phyloP scores from a whole-genome alignment of 2,888 invertebrate species.

The Noctua pronuba region DNA sequence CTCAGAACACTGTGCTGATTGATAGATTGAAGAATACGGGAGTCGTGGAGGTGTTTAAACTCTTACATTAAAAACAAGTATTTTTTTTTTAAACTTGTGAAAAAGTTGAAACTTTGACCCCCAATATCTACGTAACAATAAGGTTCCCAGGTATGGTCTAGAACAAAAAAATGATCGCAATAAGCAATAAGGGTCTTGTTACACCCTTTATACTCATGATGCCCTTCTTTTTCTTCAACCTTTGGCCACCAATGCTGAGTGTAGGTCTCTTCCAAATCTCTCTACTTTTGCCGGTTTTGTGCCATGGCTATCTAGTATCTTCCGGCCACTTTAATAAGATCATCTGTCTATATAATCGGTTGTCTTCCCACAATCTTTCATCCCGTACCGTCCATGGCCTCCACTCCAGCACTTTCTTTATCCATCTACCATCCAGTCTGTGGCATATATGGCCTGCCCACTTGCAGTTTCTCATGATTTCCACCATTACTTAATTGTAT shows the following conservation, averaged over 20 bases:
- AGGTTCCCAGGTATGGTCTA: too few species aligned
- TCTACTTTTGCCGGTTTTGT: not conserved
- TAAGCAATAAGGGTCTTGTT: too few species aligned
- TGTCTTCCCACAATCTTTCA: not conserved
- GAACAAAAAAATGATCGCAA: too few species aligned
- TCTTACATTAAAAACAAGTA: too few species aligned
- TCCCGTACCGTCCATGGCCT: not conserved
- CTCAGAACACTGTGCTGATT: too few species aligned
- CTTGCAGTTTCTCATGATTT: too few species aligned
- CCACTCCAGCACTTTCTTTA: not conserved
- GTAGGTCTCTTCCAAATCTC: not conserved
- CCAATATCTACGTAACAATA: too few species aligned
- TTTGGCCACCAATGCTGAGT: not conserved
- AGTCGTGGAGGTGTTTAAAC: too few species aligned
- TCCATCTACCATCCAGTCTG: not conserved
- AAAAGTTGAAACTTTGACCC: too few species aligned
- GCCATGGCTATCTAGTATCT: not conserved
- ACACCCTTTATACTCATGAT: too few species aligned
- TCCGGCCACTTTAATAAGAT: not conserved
- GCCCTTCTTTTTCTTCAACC: not conserved
- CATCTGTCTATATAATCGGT: not conserved
- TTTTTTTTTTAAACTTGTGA: too few species aligned
- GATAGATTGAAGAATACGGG: too few species aligned
- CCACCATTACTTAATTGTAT: not conserved
- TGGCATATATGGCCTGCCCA: not conserved